Evolutionary conservation across 2,888 invertebrate species (phyloP).

Genomic region (Magallana nippona): DNA sequence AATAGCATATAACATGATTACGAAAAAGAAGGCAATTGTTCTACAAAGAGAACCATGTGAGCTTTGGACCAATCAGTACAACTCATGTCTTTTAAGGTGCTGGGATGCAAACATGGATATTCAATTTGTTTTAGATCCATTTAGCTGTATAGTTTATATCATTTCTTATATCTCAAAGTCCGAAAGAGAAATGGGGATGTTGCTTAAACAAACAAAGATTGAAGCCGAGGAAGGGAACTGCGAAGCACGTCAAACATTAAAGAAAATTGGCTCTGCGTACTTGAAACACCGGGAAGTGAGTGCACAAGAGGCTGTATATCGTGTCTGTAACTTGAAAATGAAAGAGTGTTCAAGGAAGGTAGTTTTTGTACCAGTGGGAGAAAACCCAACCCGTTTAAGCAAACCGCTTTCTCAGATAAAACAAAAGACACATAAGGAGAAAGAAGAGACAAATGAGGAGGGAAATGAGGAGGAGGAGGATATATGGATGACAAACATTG

Average conservation of each 20-base stretch:
- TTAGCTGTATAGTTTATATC: constrained; percentile 56
- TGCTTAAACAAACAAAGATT: constrained; percentile 36
- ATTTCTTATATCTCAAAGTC: constrained; percentile 47
- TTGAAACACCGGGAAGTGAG: constrained; percentile 50
- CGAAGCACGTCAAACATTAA: constrained; percentile 46
- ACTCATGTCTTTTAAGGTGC: constrained; percentile 1
- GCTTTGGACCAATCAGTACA: constrained; percentile 42
- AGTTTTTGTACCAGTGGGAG: constrained; percentile 46
- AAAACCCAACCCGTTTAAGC: constrained; percentile 42
- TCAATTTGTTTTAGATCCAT: constrained; percentile 49
- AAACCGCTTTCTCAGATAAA: constrained; percentile 34
- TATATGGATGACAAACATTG: constrained; percentile 43
- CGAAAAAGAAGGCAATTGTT: background rate
- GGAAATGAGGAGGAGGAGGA: background rate
- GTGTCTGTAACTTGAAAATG: constrained; percentile 45
- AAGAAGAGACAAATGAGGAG: background rate
- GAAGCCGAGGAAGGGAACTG: constrained; percentile 47
- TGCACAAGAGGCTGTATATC: constrained; percentile 50
- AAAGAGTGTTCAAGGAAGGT: constrained; percentile 49
- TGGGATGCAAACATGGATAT: constrained; percentile 40
- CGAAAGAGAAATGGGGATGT: constrained; percentile 30
- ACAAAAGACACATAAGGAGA: background rate
- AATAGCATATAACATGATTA: background rate
- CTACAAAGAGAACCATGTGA: background rate
- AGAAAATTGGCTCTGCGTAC: constrained; percentile 50